Base-by-base conservation (phyloP, 2,113 vertebrate species). In the Solea senegalensis region DNA sequence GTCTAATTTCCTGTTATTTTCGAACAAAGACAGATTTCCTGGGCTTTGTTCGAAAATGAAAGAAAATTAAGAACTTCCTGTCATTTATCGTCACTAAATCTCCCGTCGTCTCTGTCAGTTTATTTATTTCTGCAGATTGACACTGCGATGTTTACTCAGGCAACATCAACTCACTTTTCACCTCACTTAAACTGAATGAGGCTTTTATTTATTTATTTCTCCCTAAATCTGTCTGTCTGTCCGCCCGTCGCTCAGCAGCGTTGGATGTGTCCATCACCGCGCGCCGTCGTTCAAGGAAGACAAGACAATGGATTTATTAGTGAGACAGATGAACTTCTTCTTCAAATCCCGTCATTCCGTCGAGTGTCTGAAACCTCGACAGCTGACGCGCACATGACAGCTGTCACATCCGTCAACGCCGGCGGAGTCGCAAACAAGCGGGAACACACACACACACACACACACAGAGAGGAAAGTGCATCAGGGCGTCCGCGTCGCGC, bases 261-360 rank as follows among this genome's bases (percentile, higher is more conserved):
- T 89, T 87, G 87, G 85, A 91, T 91, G 76, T 86, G 87, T 86
- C 88, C 88, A 86, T 91, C 87, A 90, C 70, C 44, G 41, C 79
- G 67, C 79, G 70, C 75, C 72, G 34, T 78, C 84, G 83, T 84
- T 90, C 78, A 84, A 88, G 90, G 60, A 74, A 86, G 88, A 88
- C 86, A 86, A 88, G 88, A 89, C 88, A 90, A 86, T 88, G 74
- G 87, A 90, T 92, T 92, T 90, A 91, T 90, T 90, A 92, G 80
- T 76, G 80, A 90, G 90, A 90, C 89, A 81, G 90, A 91, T 90
- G 84, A 92, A 90, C 86, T 88, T 88, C 83, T 86, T 90, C 5
- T 90, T 90, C 88, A 80, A 87, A 87, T 87, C 83, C 77, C 86
- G 79, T 92, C 88, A 90, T 86, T 88, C 85, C 64, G 61, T 72